Evolutionary conservation across 1,140 invertebrate genomes (phyloP).

Genomic region (Atopsyche davidsoni): DNA sequence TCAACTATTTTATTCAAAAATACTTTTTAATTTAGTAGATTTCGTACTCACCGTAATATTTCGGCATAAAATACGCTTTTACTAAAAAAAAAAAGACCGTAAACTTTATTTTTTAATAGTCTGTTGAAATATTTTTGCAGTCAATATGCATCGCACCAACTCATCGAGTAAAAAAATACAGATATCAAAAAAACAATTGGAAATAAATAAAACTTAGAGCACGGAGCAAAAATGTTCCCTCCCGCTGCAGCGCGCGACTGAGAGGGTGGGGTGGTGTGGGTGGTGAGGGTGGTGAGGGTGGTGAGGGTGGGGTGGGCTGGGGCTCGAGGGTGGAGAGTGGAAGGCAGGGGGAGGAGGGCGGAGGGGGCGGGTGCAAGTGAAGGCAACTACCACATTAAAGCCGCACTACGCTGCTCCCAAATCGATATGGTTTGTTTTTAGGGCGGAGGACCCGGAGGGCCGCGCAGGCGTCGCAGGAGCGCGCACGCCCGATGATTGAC

Average conservation of each 20-base stretch:
- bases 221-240: slow-evolving; percentile 2
- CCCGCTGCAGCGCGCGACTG: neutral
- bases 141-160: too few species aligned
- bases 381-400: slow-evolving; percentile 32
- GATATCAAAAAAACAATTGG: neutral
- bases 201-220: neutral
- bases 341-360: slow-evolving; percentile 34
- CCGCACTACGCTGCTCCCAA: slow-evolving; percentile 29
- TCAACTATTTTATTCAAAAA: too few species aligned
- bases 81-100: too few species aligned
- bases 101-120: too few species aligned
- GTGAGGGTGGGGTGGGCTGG: neutral
- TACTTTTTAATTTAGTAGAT: too few species aligned
- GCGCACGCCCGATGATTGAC: too few species aligned
- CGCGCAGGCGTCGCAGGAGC: too few species aligned
- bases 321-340: too few species aligned
- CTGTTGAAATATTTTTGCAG: too few species aligned
- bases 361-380: slow-evolving; percentile 35
- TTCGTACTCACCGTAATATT: too few species aligned
- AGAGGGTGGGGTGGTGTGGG: neutral
- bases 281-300: too few species aligned
- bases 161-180: neutral
- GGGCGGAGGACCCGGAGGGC: slow-evolving; percentile 21
- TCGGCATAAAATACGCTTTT: too few species aligned
- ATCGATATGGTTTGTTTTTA: slow-evolving; percentile 32